Base-by-base conservation (phyloP, 2,888 invertebrate genomes). In the Lycaena phlaeas region DNA sequence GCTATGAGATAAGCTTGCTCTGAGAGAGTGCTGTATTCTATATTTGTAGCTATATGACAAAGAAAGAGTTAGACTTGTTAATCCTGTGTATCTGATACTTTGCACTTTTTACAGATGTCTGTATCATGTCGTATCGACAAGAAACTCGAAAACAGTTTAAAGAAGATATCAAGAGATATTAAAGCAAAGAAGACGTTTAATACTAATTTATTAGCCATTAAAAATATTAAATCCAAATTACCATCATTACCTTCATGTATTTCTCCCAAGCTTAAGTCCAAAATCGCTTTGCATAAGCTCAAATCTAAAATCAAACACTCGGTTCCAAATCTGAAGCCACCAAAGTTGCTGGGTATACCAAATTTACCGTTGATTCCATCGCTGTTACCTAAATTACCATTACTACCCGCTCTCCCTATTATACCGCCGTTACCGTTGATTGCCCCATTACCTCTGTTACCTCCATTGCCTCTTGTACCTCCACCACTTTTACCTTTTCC, bases 381-480 rank as follows among this genome's bases (percentile, higher is more conserved):
- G n/a, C 44, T 48, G n/a, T 1, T 50, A 14, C 41, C 39, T 29
- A 50, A 53, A 46, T 48, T 58, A 40, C 56, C 55, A 9, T 18
- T 51, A 0, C 15, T 58, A 17, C 54, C 56, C 9, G 39, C 49
- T 3, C 36, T 54, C 36, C 58, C 58, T 14, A 10, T 50, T 31
- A 31, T 60, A 31, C 59, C 60, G 3, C 44, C 53, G 18, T 6
- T 38, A 49, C 56, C 53, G 3, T 12, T 56, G 17, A 39, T 53
- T 22, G 49, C 53, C 14, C 45, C 42, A 27, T 27, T 50, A 40
- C 49, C 52, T 10, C 15, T 45, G 4, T 14, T 49, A 4, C 44
- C n/a, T n/a, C n/a, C 48, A 1, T 42, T 52, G 17, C 56, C 54
- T 1, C 26, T 51, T 10, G 27, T 54, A 14, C 51, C 51, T n/a